Conservation (phyloP, 2,888 invertebrate species). For the Drosophila paranaensis region DNA sequence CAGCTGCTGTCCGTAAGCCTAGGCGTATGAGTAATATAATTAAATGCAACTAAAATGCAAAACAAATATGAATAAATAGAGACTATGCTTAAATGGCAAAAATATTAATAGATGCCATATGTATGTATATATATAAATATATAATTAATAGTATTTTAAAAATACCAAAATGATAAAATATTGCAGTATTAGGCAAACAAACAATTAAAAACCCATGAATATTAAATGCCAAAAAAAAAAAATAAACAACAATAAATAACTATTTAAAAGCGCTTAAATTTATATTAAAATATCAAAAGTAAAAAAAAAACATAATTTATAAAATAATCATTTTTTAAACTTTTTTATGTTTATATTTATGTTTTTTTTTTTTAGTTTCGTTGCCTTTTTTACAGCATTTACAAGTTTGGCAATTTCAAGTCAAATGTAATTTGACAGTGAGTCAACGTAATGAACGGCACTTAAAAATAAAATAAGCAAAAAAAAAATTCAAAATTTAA, state of each 20-base stretch:
- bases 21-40: constrained; percentile 65
- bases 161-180: background rate
- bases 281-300: constrained; percentile 31
- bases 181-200: background rate
- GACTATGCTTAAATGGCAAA: background rate
- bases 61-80: background rate
- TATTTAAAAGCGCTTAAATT: constrained; percentile 44
- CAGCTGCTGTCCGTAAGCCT: constrained; percentile 16
- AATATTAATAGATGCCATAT: no score
- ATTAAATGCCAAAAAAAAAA: no score
- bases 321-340: constrained; percentile 8
- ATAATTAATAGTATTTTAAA: background rate
- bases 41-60: constrained; percentile 15
- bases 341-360: constrained; percentile 7
- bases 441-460: constrained; percentile 68
- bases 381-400: constrained; percentile 31
- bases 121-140: background rate
- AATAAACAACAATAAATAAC: constrained; percentile 2
- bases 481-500: constrained; percentile 17
- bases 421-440: constrained; percentile 76
- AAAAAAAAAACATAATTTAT: constrained; percentile 29
- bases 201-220: constrained; percentile 29
- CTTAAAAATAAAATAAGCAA: constrained; percentile 26
- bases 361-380: background rate
- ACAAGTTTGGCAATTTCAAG: constrained; percentile 77